A percentile compares a stretch with the other conserved stretches of the same genome.
phyloP scores from a whole-genome alignment of 2,797 vertebrate species.

The Hafferia zeledoni region DNA sequence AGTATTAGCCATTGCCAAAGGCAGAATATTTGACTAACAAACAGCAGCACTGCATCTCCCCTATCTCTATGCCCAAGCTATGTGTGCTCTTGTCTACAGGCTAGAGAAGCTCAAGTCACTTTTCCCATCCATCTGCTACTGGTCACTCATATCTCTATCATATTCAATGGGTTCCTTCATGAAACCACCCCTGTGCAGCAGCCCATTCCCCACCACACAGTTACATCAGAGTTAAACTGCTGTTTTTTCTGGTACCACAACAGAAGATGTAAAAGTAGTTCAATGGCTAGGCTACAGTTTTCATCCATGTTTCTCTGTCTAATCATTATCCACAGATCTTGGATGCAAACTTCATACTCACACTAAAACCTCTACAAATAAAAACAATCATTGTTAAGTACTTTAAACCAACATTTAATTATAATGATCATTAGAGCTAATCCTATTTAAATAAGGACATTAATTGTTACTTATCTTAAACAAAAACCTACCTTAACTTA shows the following conservation, averaged over 20 bases:
- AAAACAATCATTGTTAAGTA: background rate
- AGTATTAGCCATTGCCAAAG: background rate
- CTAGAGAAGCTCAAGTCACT: background rate
- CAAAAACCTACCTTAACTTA: background rate
- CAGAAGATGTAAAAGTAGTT: background rate
- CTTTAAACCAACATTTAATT: background rate
- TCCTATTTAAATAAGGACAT: background rate
- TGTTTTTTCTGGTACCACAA: background rate
- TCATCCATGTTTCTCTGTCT: background rate
- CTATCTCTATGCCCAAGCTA: fast-evolving
- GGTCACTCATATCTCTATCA: fast-evolving
- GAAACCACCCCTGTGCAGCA: background rate
- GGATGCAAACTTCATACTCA: background rate
- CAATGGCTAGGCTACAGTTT: background rate
- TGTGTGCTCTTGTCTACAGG: background rate
- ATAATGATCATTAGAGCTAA: background rate
- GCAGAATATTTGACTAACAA: background rate
- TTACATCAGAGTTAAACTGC: background rate
- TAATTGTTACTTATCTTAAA: background rate
- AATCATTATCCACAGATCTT: background rate
- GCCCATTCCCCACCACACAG: background rate
- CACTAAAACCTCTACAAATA: background rate
- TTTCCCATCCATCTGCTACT: background rate
- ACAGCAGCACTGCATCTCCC: background rate
- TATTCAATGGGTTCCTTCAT: background rate